Percentiles rank a stretch among this genome's conserved stretches.
phyloP scores from a whole-genome alignment of 2,113 vertebrate species.

The Periophthalmodon schlosseri region DNA sequence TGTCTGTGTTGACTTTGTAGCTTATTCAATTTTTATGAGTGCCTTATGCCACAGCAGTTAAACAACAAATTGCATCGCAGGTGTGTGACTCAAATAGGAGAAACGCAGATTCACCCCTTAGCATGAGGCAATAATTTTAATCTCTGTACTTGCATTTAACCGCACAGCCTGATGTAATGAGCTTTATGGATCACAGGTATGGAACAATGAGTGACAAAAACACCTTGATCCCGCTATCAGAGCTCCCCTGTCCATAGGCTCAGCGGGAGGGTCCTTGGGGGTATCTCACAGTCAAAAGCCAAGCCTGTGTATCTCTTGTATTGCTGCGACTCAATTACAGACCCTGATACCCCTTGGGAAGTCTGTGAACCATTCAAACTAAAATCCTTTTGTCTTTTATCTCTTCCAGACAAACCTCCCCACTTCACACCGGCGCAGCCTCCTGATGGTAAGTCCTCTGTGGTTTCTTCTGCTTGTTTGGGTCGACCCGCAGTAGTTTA shows the following conservation, averaged over 20 bases:
- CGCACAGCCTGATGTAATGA: not conserved
- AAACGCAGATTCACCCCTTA: not conserved
- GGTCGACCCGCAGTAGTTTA: constrained; percentile 42
- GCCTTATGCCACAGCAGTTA: not conserved
- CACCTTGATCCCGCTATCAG: constrained; percentile 23
- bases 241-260: constrained; percentile 48
- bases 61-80: not conserved
- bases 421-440: constrained; percentile 83
- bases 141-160: not conserved
- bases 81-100: not conserved
- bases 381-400: constrained; percentile 71
- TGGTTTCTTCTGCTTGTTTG: constrained; percentile 38
- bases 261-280: constrained; percentile 33
- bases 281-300: constrained; percentile 43
- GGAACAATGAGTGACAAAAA: constrained; percentile 30
- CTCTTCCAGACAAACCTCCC: constrained; percentile 91
- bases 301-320: constrained; percentile 23
- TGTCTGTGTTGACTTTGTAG: no score
- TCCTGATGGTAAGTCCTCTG: constrained; percentile 89
- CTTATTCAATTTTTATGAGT: not conserved
- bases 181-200: constrained; percentile 27
- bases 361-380: constrained; percentile 59
- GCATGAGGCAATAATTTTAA: not conserved
- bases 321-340: constrained; percentile 59
- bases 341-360: constrained; percentile 41